phyloP scores from a whole-genome alignment of 2,888 invertebrate species.

The Parascotia fuliginaria region DNA sequence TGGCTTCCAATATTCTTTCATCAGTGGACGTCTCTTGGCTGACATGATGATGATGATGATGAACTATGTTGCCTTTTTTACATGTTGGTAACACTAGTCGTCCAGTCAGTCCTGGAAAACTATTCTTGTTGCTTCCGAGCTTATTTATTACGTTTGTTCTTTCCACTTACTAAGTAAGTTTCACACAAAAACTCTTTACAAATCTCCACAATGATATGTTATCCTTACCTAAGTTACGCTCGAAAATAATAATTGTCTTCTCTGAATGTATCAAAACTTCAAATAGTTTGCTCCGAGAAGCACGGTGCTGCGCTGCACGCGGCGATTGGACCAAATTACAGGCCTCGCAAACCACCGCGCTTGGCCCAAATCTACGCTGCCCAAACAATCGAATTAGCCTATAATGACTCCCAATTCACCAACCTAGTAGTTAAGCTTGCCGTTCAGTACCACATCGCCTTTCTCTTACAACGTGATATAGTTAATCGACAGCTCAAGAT shows the following conservation, averaged over 20 bases:
- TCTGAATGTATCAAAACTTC: slow-evolving; percentile 35
- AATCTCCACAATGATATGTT: neutral
- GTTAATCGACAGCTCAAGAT: slow-evolving; percentile 3
- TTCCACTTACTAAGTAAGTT: neutral
- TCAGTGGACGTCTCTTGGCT: too few relatives aligned
- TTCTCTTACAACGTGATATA: slow-evolving; percentile 34
- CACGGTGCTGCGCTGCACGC: slow-evolving; percentile 40
- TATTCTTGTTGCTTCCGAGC: too few relatives aligned
- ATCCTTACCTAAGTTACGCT: slow-evolving; percentile 55
- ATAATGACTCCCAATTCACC: slow-evolving; percentile 64
- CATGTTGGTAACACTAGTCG: too few relatives aligned
- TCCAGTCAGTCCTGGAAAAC: too few relatives aligned
- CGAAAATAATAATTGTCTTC: slow-evolving; percentile 41
- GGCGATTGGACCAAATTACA: slow-evolving; percentile 73
- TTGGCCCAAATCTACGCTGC: slow-evolving; percentile 75
- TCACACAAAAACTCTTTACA: neutral
- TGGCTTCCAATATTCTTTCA: too few relatives aligned
- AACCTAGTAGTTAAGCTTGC: slow-evolving; percentile 40
- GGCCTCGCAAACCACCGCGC: slow-evolving; percentile 64
- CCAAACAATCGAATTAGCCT: slow-evolving; percentile 81
- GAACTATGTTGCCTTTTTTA: too few relatives aligned
- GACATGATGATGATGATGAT: too few relatives aligned
- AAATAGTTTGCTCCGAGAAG: slow-evolving; percentile 67
- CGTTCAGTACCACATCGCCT: slow-evolving; percentile 29
- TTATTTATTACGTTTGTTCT: too few relatives aligned